These are phyloP conservation scores for Cyanistes caeruleus DNA, from an alignment of 2,113 vertebrate species.

Conservation along the genomic window DNA sequence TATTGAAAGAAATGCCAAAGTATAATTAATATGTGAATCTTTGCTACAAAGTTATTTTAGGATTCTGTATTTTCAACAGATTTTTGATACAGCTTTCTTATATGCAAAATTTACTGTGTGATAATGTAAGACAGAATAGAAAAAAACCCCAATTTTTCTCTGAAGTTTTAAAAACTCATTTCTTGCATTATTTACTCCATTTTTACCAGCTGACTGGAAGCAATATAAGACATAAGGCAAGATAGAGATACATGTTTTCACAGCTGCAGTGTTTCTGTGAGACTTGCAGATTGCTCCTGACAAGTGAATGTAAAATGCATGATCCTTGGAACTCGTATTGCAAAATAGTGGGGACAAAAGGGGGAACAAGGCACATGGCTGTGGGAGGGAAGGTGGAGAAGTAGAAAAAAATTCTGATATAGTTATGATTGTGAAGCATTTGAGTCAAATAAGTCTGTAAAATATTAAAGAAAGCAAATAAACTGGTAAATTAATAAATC, in stretches of 20 bases:
- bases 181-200: background rate
- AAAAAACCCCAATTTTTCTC: background rate
- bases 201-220: background rate
- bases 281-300: constrained; percentile 50
- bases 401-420: background rate
- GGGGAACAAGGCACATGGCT: background rate
- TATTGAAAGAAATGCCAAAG: background rate
- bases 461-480: background rate
- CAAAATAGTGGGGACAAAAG: background rate
- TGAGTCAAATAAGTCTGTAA: background rate
- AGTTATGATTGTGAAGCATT: background rate
- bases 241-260: background rate
- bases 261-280: background rate
- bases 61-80: background rate
- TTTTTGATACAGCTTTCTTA: background rate
- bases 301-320: constrained; percentile 38
- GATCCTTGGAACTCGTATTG: background rate
- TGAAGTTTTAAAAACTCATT: background rate
- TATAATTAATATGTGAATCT: background rate
- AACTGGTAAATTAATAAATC: background rate
- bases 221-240: background rate
- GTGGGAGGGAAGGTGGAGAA: background rate
- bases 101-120: background rate
- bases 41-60: background rate
- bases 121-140: background rate